These are phyloP conservation scores for Uria lomvia DNA, from an alignment of 2,113 vertebrate genomes.

Conservation along the genomic window DNA sequence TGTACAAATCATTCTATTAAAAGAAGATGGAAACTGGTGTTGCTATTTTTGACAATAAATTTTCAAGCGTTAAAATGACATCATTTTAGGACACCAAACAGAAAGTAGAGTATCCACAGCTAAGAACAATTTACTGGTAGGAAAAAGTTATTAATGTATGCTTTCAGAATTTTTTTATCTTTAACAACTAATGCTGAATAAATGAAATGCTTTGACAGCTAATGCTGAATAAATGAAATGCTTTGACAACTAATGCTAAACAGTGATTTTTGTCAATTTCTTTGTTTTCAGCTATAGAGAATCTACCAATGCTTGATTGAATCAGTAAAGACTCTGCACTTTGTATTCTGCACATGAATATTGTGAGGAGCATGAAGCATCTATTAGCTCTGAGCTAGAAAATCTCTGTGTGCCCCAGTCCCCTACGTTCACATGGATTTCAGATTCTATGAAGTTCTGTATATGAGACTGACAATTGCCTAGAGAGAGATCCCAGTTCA, in stretches of 20 bases:
- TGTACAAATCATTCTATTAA: background rate
- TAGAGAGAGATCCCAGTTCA: background rate
- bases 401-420: background rate
- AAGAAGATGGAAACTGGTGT: background rate
- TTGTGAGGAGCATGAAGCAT: background rate
- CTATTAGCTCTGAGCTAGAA: background rate
- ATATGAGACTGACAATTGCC: background rate
- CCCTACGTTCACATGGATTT: background rate
- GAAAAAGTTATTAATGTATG: background rate
- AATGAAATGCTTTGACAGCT: background rate
- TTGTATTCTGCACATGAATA: background rate
- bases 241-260: background rate
- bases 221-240: background rate
- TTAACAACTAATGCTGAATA: background rate
- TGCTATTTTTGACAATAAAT: background rate
- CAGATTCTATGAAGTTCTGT: background rate
- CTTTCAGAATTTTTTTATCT: background rate
- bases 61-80: background rate
- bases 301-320: background rate
- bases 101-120: background rate
- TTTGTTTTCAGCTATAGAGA: background rate
- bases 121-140: background rate
- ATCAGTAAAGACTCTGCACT: background rate
- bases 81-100: background rate
- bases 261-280: background rate